Evolutionary conservation across 2,888 invertebrate species (phyloP).

Genomic region (Parelbella ahira): DNA sequence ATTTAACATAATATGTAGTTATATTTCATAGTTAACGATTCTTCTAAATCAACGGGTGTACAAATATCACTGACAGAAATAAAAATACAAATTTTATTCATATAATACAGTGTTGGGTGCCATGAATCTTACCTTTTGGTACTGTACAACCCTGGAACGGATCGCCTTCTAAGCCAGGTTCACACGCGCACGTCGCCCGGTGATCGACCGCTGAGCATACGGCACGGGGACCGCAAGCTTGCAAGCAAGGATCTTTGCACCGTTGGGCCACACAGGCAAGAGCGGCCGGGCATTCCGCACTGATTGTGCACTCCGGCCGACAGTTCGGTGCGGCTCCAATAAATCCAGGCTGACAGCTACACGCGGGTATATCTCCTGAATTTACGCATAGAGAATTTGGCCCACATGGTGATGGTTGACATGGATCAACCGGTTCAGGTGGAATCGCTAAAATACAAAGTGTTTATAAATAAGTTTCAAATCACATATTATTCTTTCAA

Average conservation of each 20-base stretch:
- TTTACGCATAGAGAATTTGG: conserved; percentile 83
- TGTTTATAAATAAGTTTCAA: background rate
- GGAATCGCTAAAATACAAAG: conserved; percentile 41
- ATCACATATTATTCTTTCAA: too few relatives aligned
- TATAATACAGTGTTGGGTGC: too few relatives aligned
- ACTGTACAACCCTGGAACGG: conserved; percentile 80
- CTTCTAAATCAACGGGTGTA: conserved; percentile 13
- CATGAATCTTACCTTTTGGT: conserved; percentile 54
- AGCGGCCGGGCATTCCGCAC: conserved; percentile 84
- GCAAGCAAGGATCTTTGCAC: conserved; percentile 84
- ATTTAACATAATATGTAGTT: conserved; percentile 16
- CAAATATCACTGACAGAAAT: too few relatives aligned
- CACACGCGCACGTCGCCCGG: conserved; percentile 83
- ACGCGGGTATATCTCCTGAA: conserved; percentile 82
- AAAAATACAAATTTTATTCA: too few relatives aligned
- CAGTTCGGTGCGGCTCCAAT: conserved; percentile 85
- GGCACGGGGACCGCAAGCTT: conserved; percentile 82
- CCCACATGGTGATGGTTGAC: conserved; percentile 85
- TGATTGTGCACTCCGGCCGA: conserved; percentile 84
- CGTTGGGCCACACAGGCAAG: conserved; percentile 83
- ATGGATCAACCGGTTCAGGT: conserved; percentile 70
- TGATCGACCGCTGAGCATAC: conserved; percentile 82
- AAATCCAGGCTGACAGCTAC: conserved; percentile 82
- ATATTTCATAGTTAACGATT: too few relatives aligned
- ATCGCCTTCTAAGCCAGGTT: conserved; percentile 81